phyloP scores from a whole-genome alignment of 2,888 invertebrate genomes.

The Himalopsyche kuldschensis region DNA sequence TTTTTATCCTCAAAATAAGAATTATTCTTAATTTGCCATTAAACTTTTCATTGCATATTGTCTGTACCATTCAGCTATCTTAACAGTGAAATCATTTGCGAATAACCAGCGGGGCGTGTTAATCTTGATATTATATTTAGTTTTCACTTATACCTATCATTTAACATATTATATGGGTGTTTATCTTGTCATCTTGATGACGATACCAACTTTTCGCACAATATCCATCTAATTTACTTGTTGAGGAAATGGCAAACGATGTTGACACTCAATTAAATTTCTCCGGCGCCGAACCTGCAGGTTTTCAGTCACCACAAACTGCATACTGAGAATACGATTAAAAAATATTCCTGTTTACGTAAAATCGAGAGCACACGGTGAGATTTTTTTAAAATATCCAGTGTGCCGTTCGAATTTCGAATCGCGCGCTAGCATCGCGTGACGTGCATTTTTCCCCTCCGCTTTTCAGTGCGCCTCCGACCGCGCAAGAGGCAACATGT shows the following conservation, averaged over 20 bases:
- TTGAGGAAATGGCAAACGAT: not conserved
- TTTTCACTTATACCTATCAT: not conserved
- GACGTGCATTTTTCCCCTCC: slow-evolving; percentile 1
- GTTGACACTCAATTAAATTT: not conserved
- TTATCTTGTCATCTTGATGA: not conserved
- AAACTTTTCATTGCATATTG: too few relatives aligned
- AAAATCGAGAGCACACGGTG: not conserved
- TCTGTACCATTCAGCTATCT: too few relatives aligned
- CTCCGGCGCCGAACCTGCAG: not conserved
- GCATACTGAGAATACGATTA: not conserved
- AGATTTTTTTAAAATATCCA: not conserved
- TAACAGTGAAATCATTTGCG: too few relatives aligned
- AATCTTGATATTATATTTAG: too few relatives aligned
- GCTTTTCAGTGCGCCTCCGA: slow-evolving; percentile 20
- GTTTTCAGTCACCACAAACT: not conserved
- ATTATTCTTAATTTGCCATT: too few relatives aligned
- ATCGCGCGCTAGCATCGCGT: slow-evolving; percentile 13
- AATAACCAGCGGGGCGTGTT: too few relatives aligned
- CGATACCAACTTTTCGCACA: not conserved
- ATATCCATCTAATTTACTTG: not conserved
- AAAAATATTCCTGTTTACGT: not conserved
- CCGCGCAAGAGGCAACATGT: slow-evolving; percentile 12
- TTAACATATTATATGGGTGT: not conserved
- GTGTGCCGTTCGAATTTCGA: not conserved
- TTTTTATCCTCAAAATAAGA: too few relatives aligned